Evolutionary conservation across 2,113 vertebrate species (phyloP).

Genomic region (Gymnocephalus cernua): DNA sequence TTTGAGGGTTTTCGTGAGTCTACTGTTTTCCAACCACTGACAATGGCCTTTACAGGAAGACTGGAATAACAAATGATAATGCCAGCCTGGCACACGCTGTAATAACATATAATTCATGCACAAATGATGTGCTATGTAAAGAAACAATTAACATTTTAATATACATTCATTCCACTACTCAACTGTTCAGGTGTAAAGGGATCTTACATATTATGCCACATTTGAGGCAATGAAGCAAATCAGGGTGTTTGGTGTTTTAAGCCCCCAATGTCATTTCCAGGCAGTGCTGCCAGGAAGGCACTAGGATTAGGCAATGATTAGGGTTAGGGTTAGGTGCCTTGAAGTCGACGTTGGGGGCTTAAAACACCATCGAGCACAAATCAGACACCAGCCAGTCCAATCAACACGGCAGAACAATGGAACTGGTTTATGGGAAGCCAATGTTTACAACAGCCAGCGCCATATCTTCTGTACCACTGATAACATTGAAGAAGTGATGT

Average conservation of each 20-base stretch:
- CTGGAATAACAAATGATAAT: background rate
- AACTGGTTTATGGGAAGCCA: background rate
- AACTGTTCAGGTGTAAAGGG: background rate
- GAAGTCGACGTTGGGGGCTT: no score
- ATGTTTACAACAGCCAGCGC: background rate
- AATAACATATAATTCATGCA: conserved; percentile 2
- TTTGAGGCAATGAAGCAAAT: background rate
- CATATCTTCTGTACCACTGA: background rate
- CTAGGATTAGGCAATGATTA: no score
- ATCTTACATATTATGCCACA: background rate
- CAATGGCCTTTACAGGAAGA: background rate
- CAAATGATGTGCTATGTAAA: background rate
- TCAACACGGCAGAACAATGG: background rate
- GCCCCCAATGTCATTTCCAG: no score
- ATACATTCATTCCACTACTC: background rate
- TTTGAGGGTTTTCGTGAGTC: background rate
- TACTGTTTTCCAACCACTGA: background rate
- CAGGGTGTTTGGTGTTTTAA: no score
- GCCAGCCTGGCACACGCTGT: background rate
- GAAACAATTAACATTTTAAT: background rate
- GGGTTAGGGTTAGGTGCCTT: no score
- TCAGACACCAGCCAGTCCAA: background rate
- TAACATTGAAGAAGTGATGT: background rate
- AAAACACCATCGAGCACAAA: no score
- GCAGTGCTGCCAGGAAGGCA: no score